Percentiles rank a stretch among this genome's conserved stretches.
Evolutionary conservation across 2,888 invertebrate genomes (phyloP).

Genomic region (Neria commutata): DNA sequence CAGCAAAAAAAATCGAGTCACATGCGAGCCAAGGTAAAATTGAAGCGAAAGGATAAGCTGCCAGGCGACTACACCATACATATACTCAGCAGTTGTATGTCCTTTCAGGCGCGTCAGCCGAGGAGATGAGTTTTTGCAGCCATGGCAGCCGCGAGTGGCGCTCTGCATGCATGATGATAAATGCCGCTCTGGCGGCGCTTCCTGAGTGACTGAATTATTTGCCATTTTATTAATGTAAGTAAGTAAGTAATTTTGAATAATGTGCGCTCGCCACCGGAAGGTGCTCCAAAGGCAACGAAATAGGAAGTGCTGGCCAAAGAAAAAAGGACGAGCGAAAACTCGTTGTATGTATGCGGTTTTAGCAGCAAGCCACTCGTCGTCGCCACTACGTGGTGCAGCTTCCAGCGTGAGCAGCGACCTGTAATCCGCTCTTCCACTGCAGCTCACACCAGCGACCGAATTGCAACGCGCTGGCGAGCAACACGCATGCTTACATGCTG

Average conservation of each 20-base stretch:
- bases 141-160: neutral
- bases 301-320: neutral
- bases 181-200: neutral
- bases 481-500: neutral
- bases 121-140: neutral
- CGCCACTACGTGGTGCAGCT: neutral
- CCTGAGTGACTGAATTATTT: conserved; percentile 22
- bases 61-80: too few relatives aligned
- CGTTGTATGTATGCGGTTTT: neutral
- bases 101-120: too few relatives aligned
- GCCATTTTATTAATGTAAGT: conserved; percentile 18
- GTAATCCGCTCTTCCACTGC: neutral
- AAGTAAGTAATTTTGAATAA: conserved; percentile 2
- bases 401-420: neutral
- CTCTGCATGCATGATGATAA: neutral
- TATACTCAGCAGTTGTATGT: too few relatives aligned
- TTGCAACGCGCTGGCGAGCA: too few relatives aligned
- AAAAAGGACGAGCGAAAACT: too few relatives aligned
- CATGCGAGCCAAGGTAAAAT: neutral
- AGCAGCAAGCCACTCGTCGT: neutral
- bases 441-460: too few relatives aligned
- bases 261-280: neutral
- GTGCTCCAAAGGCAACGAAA: too few relatives aligned
- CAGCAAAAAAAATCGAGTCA: neutral
- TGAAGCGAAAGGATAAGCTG: neutral